Evolutionary conservation across 2,113 vertebrate species (phyloP), one percentile per base, ranked within the genome.

Genomic region (Gadus macrocephalus): DNA sequence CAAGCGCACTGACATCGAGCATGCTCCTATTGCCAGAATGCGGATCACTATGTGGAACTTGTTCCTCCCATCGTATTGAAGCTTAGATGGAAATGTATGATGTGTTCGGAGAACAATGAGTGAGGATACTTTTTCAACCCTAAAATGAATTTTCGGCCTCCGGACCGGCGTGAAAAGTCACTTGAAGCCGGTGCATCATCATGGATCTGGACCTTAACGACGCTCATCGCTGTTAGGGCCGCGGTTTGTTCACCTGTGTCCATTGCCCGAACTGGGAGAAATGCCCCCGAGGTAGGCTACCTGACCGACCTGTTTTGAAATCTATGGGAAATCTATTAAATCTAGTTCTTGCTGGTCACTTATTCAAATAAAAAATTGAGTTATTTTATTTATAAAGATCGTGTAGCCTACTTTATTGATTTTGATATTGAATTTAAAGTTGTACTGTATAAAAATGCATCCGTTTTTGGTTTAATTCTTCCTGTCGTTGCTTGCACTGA

Each of bases 211-310:
- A 19, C 71, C 0, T 65, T 78, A 49, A 56, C 9, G 8, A 16
- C 66, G 7, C 66, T 86, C 62, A 1, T 82, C 61, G 19, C 25
- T 53, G 62, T 79, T 0, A 71, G 14, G 42, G 3, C 61, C 0
- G 59, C 63, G n/a, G 59, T 2, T 1, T 77, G 71, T 28, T 67
- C 85, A 0, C 80, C 86, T 71, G 71, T 78, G 72, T 7, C 35
- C 15, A 22, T 69, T 49, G 72, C 17, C 15, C 15, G 17, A 15
- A 7, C 5, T 28, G 31, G n/a, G 53, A 19, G 53, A 35, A 64
- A 3, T 3, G 69, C 85, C 22, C 81, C 87, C 0, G 71, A 88
- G 88, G 89, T 90, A 83, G 20, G 4, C n/a, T 11, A 16, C 6
- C 42, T 5, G 12, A n/a, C 7, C 53, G 49, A 4, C 19, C 14